Evolutionary conservation across 2,888 invertebrate genomes (phyloP).

Genomic region (Cataglyphis rosenhaueri): DNA sequence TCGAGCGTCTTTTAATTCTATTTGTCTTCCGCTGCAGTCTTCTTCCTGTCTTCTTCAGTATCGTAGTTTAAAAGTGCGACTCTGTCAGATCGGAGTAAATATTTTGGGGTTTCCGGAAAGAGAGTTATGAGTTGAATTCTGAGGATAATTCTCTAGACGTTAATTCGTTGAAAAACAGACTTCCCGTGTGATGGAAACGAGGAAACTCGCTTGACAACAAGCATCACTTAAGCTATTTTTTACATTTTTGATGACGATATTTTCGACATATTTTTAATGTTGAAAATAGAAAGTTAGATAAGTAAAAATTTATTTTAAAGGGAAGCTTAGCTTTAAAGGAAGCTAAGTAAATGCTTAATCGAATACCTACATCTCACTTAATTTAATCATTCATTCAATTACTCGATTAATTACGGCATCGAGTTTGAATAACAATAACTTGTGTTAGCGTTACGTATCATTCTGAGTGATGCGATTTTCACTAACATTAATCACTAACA

Average conservation of each 20-base stretch:
- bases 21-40: slow-evolving; percentile 63
- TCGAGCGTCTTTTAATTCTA: slow-evolving; percentile 75
- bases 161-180: slow-evolving; percentile 47
- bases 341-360: background rate
- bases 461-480: background rate
- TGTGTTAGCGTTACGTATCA: background rate
- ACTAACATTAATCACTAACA: background rate
- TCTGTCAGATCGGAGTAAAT: slow-evolving; percentile 57
- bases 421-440: background rate
- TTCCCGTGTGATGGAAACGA: slow-evolving; percentile 1
- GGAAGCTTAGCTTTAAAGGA: no score
- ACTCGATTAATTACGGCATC: background rate
- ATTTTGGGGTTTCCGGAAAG: slow-evolving; percentile 53
- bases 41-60: slow-evolving; percentile 17
- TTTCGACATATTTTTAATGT: background rate
- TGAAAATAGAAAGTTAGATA: background rate
- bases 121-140: slow-evolving; percentile 24
- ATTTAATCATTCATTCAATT: slow-evolving; percentile 1
- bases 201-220: slow-evolving; percentile 15
- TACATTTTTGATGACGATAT: background rate
- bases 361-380: background rate
- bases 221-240: background rate
- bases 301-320: background rate
- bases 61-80: slow-evolving; percentile 42
- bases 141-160: slow-evolving; percentile 24